phyloP scores from a whole-genome alignment of 2,113 vertebrate species.

The Paratilapia polleni region DNA sequence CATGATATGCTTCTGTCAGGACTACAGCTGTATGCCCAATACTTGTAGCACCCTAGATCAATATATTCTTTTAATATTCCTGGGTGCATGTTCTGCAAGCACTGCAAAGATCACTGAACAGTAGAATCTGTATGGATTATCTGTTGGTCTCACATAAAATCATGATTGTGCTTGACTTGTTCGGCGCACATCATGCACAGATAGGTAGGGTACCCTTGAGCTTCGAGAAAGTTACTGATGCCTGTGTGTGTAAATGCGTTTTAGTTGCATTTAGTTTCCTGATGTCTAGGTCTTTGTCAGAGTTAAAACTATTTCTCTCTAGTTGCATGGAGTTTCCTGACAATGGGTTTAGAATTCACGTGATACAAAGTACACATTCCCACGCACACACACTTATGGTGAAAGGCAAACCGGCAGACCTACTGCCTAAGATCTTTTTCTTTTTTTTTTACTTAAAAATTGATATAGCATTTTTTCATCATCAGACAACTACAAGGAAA shows the following conservation, averaged over 20 bases:
- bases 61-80: background rate
- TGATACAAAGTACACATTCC: background rate
- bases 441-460: too few species aligned
- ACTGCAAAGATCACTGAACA: conserved; percentile 2
- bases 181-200: background rate
- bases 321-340: too few species aligned
- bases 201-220: background rate
- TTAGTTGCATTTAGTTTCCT: too few species aligned
- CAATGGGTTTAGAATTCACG: too few species aligned
- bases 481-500: background rate
- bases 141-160: conserved; percentile 36
- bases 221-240: too few species aligned
- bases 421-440: too few species aligned
- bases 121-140: conserved; percentile 10
- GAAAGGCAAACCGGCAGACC: too few species aligned
- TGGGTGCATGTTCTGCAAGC: background rate
- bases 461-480: background rate
- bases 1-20: background rate
- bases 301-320: too few species aligned
- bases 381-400: background rate
- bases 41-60: conserved; percentile 26
- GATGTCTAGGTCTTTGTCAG: too few species aligned
- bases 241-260: too few species aligned
- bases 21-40: background rate
- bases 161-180: conserved; percentile 8